A percentile compares a stretch with the other conserved stretches of the same genome.
These are phyloP conservation scores for Brachionus calyciflorus DNA, from an alignment of 1,140 invertebrate genomes.

Conservation along the genomic window DNA sequence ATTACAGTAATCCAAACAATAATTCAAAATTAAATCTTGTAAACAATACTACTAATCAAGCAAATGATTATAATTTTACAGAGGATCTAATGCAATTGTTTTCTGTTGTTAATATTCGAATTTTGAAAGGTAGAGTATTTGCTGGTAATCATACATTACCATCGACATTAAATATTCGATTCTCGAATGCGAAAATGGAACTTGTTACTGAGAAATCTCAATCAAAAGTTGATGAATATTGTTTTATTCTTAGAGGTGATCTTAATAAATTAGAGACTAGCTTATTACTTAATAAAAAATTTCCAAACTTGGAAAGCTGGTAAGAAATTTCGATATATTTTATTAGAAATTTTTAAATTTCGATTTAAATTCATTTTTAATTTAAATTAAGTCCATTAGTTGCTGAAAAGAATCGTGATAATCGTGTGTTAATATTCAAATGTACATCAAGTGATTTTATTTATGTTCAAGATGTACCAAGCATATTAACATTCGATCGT, in stretches of 20 bases:
- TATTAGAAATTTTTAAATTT: background rate
- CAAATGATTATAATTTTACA: constrained; percentile 51
- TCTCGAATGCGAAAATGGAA: constrained; percentile 46
- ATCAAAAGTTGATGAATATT: constrained; percentile 45
- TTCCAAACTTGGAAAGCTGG: background rate
- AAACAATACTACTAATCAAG: constrained; percentile 51
- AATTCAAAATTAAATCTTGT: constrained; percentile 48
- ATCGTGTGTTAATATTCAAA: constrained; percentile 37
- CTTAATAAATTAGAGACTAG: constrained; percentile 25
- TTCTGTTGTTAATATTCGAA: constrained; percentile 39
- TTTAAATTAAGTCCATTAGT: background rate
- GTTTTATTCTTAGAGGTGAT: constrained; percentile 28
- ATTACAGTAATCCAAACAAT: constrained; percentile 49
- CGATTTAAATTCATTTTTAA: background rate
- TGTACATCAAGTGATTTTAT: constrained; percentile 26
- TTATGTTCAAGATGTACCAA: constrained; percentile 28
- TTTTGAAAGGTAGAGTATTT: constrained; percentile 30
- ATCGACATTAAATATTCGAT: constrained; percentile 20
- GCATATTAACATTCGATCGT: constrained; percentile 30
- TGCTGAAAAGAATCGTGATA: constrained; percentile 10
- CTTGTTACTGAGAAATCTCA: constrained; percentile 45
- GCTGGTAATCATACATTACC: constrained; percentile 24
- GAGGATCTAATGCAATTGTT: constrained; percentile 44
- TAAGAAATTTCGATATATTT: background rate
- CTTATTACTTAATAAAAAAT: constrained; percentile 27